A percentile compares a stretch with the other conserved stretches of the same genome.
These are phyloP conservation scores for Athene cunicularia DNA, from an alignment of 2,113 vertebrate species.

Conservation along the genomic window DNA sequence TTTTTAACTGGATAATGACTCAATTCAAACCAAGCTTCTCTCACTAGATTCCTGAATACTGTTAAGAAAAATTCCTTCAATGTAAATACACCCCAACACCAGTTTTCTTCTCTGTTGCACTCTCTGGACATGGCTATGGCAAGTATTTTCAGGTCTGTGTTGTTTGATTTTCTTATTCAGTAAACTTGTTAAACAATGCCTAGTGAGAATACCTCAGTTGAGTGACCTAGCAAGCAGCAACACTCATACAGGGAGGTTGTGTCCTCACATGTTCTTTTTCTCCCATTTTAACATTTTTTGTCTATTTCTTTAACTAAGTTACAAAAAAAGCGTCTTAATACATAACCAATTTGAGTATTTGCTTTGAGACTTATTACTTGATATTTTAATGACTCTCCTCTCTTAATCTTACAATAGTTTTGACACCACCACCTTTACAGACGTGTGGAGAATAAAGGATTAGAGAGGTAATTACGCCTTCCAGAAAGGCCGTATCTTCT, in stretches of 20 bases:
- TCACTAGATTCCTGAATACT: constrained; percentile 55
- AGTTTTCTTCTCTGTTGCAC: background rate
- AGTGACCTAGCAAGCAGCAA: background rate
- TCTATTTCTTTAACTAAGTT: background rate
- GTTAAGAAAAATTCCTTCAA: constrained; percentile 76
- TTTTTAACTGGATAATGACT: constrained; percentile 90
- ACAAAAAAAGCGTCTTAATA: background rate
- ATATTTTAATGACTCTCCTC: background rate
- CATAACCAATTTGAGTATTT: background rate
- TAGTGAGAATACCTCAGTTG: background rate
- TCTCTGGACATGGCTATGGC: background rate
- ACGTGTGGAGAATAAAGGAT: background rate
- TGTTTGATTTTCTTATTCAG: background rate
- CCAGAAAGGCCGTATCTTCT: background rate
- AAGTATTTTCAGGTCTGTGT: background rate
- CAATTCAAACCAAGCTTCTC: constrained; percentile 78
- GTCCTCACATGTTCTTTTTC: background rate
- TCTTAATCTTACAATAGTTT: background rate
- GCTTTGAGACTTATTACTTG: background rate
- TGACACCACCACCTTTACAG: background rate
- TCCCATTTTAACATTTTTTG: background rate
- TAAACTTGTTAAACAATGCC: background rate
- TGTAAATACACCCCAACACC: background rate
- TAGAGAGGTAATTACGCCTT: background rate
- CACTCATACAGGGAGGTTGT: background rate